Evolutionary conservation across 1,140 invertebrate genomes (phyloP), one percentile per base, ranked within the genome.

Genomic region (Oryzaephilus surinamensis): DNA sequence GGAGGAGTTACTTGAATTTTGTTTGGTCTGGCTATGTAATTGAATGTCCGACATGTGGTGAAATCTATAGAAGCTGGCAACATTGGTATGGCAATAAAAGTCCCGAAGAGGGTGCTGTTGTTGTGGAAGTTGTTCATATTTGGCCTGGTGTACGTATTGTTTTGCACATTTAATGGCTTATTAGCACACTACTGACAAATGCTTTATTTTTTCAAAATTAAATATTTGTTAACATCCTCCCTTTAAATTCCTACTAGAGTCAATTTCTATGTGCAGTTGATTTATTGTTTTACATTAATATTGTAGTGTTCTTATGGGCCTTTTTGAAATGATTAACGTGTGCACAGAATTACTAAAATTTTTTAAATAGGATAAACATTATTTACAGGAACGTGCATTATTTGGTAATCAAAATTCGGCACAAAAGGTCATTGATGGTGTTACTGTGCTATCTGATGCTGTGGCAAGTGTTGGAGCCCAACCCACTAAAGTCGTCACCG

Each of bases 81-180:
- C 81, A 82, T 57, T 92, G 86, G 87, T 89, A 81, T 60, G 84
- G 85, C 1, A 90, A 91, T 57, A 76, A 78, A 48, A 71, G 76
- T 49, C 79, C 84, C 1, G 81, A 86, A 55, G 74, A 78, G 31
- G 61, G 64, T 8, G 73, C 72, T 6, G 77, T 83, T 6, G 57
- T 63, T 38, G 73, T 71, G 4, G 81, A 87, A 62, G 76, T 84
- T 8, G 71, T 73, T 21, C 85, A 89, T 53, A 76, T 88, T n/a
- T 89, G 84, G 84, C 78, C 76, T 43, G 73, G 73, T 58, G 81
- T 83, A 69, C 61, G 62, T 69, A 30, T 38, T n/a, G 16, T 17
- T 21, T 14, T 27, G 23, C 33, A n/a, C n/a, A n/a, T n/a, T n/a
- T n/a, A 38, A 29, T 28, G 36, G 36, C 27, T 38, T 38, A 38